Evolutionary conservation across 1,140 invertebrate species (phyloP).

Genomic region (Heliconius hermathena): DNA sequence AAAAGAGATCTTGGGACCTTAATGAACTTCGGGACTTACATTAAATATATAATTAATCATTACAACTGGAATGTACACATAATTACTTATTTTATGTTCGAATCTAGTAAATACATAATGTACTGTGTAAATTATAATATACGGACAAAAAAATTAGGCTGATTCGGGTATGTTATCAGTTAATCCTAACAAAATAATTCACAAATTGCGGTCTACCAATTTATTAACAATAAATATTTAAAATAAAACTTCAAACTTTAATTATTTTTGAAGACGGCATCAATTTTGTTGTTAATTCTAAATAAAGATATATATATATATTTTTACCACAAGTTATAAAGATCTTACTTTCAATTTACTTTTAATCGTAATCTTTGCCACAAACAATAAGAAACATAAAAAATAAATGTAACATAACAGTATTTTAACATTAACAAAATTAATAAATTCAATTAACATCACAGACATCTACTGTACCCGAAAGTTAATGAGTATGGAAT

Average conservation of each 20-base stretch:
- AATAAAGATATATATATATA: not conserved
- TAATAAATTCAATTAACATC: constrained; percentile 67
- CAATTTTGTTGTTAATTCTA: constrained; percentile 9
- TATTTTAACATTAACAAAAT: constrained; percentile 56
- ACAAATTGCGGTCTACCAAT: not conserved
- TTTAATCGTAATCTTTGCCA: constrained; percentile 5
- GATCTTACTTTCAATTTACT: not conserved
- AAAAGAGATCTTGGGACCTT: constrained; percentile 35
- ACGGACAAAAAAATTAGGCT: constrained; percentile 1
- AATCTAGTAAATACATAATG: constrained; percentile 43
- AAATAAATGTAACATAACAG: constrained; percentile 43
- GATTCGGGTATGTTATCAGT: not conserved
- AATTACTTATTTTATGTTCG: constrained; percentile 27
- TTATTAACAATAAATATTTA: constrained; percentile 7
- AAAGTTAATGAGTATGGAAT: constrained; percentile 58
- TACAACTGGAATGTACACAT: constrained; percentile 40
- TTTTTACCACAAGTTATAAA: not conserved
- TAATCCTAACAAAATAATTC: not conserved
- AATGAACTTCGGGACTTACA: constrained; percentile 28
- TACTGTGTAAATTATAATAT: constrained; percentile 1
- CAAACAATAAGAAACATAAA: constrained; percentile 6
- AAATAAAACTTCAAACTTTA: constrained; percentile 15
- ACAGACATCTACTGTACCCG: constrained; percentile 72
- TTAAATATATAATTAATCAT: constrained; percentile 25
- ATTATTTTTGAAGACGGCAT: constrained; percentile 13